Evolutionary conservation across 2,888 invertebrate genomes (phyloP).

Genomic region (Eulithis prunata): DNA sequence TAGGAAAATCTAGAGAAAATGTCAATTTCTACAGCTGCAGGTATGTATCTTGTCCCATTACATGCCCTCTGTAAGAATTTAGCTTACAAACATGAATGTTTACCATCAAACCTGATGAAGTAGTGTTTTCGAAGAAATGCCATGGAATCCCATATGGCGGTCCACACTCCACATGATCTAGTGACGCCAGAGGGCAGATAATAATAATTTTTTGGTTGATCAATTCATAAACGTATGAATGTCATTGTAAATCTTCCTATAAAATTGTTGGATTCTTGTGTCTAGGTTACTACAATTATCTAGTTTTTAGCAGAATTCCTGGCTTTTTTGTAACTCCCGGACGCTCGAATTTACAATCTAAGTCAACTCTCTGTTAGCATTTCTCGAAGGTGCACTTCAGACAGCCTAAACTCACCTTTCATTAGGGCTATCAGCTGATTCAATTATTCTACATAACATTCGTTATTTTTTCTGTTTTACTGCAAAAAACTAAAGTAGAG

Average conservation of each 20-base stretch:
- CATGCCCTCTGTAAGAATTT: slow-evolving; percentile 49
- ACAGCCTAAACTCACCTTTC: slow-evolving; percentile 26
- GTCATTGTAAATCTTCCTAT: slow-evolving; percentile 28
- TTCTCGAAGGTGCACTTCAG: slow-evolving; percentile 20
- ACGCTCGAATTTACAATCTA: slow-evolving; percentile 47
- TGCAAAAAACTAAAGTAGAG: slow-evolving; percentile 11
- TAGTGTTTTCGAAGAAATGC: slow-evolving; percentile 81
- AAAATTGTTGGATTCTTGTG: slow-evolving; percentile 43
- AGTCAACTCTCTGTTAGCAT: slow-evolving; percentile 46
- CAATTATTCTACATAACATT: neutral
- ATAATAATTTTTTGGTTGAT: slow-evolving; percentile 52
- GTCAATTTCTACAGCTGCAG: slow-evolving; percentile 82
- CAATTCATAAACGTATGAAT: slow-evolving; percentile 48
- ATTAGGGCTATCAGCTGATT: slow-evolving; percentile 37
- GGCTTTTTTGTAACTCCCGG: slow-evolving; percentile 64
- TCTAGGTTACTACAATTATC: slow-evolving; percentile 71
- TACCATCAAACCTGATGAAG: slow-evolving; percentile 70
- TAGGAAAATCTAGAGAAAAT: slow-evolving; percentile 73
- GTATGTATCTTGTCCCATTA: slow-evolving; percentile 61
- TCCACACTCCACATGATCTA: slow-evolving; percentile 82
- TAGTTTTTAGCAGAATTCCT: slow-evolving; percentile 64
- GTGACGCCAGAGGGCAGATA: slow-evolving; percentile 74
- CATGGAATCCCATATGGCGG: slow-evolving; percentile 85
- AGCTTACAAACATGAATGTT: slow-evolving; percentile 51
- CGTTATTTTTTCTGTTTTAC: slow-evolving; percentile 5